Percentiles rank a stretch among this genome's conserved stretches.
These are phyloP conservation scores for Lepilemur septentrionalis DNA, from an alignment of 2,797 vertebrate species.

Conservation along the genomic window DNA sequence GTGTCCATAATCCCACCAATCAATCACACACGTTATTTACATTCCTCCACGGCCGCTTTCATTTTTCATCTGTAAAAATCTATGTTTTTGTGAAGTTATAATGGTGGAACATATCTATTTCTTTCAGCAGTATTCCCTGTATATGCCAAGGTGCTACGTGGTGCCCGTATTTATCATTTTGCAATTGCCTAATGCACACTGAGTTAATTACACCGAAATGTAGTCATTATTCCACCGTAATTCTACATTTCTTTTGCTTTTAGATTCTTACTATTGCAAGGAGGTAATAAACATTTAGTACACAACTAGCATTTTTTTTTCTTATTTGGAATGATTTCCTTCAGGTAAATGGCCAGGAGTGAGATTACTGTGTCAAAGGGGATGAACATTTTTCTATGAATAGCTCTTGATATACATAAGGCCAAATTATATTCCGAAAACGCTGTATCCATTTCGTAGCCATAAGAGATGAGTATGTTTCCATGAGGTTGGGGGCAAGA, in stretches of 20 bases:
- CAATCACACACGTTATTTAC: background rate
- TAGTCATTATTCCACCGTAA: background rate
- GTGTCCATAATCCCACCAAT: background rate
- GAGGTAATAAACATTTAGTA: constrained; percentile 2
- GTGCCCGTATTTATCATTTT: constrained; percentile 12
- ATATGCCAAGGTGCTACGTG: background rate
- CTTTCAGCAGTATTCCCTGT: constrained; percentile 13
- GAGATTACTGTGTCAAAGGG: constrained; percentile 10
- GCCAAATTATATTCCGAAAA: constrained; percentile 55
- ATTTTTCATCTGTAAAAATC: constrained; percentile 34
- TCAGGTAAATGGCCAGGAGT: constrained; percentile 10
- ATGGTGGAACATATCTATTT: background rate
- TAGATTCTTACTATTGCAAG: constrained; percentile 20
- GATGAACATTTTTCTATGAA: constrained; percentile 50
- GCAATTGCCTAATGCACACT: background rate
- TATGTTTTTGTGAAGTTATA: background rate
- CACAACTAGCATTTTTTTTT: background rate
- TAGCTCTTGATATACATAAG: constrained; percentile 40
- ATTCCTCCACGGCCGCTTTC: background rate
- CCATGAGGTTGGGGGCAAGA: background rate
- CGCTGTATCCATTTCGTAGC: constrained; percentile 21
- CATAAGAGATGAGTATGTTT: background rate
- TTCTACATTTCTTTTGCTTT: constrained; percentile 31
- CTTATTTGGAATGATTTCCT: constrained; percentile 57
- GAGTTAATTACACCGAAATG: background rate